Evolutionary conservation across 1,140 invertebrate species (phyloP).

Genomic region (Mya arenaria): DNA sequence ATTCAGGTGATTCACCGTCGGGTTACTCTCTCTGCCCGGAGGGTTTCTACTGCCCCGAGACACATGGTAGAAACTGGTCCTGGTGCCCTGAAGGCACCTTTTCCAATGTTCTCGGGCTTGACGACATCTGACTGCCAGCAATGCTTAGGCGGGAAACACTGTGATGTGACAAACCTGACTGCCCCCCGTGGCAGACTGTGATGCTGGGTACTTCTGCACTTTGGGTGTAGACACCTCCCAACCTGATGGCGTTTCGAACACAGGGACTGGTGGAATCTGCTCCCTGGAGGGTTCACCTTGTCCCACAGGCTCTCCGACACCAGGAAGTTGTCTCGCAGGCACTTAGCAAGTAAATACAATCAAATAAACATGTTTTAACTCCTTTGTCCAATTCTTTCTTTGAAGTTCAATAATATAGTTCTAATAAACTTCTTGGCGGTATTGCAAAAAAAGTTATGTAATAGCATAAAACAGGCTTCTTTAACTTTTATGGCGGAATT

Average conservation of each 20-base stretch:
- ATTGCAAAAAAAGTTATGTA: too few species aligned
- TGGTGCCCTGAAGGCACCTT: slow-evolving; percentile 77
- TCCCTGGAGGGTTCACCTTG: not conserved
- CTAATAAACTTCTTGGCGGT: too few species aligned
- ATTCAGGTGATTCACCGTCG: slow-evolving; percentile 72
- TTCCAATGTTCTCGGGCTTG: slow-evolving; percentile 72
- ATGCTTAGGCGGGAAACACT: slow-evolving; percentile 58
- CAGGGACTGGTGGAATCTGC: slow-evolving; percentile 4
- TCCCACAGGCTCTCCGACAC: not conserved
- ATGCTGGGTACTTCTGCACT: not conserved
- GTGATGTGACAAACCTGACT: not conserved
- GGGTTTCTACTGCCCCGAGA: slow-evolving; percentile 76
- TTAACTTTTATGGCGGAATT: too few species aligned
- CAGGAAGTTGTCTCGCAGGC: not conserved
- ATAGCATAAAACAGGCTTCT: too few species aligned
- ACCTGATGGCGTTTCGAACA: not conserved
- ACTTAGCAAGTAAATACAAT: slow-evolving; percentile 73
- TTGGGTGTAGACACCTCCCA: not conserved
- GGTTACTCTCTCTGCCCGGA: slow-evolving; percentile 74
- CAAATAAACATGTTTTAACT: too few species aligned
- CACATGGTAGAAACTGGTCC: slow-evolving; percentile 73
- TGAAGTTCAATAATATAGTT: too few species aligned
- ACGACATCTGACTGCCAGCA: slow-evolving; percentile 60
- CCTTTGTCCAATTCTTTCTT: too few species aligned
- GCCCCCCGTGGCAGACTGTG: not conserved